Evolutionary conservation across 2,888 invertebrate genomes (phyloP).

Genomic region (Xestobium rufovillosum): DNA sequence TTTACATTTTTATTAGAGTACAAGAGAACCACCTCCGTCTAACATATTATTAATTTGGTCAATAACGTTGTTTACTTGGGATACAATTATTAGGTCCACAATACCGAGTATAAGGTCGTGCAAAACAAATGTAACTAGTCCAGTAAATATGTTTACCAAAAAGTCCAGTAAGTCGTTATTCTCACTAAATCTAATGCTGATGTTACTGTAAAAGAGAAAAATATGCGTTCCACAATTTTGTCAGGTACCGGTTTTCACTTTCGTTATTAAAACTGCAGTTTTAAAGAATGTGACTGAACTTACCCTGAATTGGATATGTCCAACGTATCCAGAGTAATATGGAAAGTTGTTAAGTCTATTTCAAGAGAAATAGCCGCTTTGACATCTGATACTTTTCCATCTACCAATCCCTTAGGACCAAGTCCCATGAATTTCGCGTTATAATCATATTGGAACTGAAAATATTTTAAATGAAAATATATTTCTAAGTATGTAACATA

Average conservation of each 20-base stretch:
- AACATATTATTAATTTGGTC: constrained; percentile 41
- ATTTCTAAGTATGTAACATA: no score
- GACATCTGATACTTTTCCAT: constrained; percentile 39
- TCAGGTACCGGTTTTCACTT: no score
- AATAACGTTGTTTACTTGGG: constrained; percentile 37
- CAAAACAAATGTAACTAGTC: constrained; percentile 44
- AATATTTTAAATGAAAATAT: no score
- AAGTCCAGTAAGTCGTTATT: constrained; percentile 47
- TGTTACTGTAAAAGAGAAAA: constrained; percentile 45
- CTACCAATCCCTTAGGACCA: constrained; percentile 47
- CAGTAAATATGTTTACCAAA: constrained; percentile 46
- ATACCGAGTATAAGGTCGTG: constrained; percentile 44
- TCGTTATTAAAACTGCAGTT: no score
- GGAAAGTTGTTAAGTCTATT: constrained; percentile 24
- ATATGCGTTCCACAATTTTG: no score
- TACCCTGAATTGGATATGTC: constrained; percentile 27
- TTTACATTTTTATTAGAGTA: no score
- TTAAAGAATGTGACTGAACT: no score
- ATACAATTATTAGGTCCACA: constrained; percentile 42
- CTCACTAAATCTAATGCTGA: constrained; percentile 45
- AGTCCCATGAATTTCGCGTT: constrained; percentile 48
- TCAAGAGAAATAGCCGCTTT: constrained; percentile 22
- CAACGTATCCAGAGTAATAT: constrained; percentile 24
- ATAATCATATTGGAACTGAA: constrained; percentile 48
- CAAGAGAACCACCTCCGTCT: no score